These are phyloP conservation scores for Osedax frankpressi DNA, from an alignment of 2,888 invertebrate species.

Conservation along the genomic window DNA sequence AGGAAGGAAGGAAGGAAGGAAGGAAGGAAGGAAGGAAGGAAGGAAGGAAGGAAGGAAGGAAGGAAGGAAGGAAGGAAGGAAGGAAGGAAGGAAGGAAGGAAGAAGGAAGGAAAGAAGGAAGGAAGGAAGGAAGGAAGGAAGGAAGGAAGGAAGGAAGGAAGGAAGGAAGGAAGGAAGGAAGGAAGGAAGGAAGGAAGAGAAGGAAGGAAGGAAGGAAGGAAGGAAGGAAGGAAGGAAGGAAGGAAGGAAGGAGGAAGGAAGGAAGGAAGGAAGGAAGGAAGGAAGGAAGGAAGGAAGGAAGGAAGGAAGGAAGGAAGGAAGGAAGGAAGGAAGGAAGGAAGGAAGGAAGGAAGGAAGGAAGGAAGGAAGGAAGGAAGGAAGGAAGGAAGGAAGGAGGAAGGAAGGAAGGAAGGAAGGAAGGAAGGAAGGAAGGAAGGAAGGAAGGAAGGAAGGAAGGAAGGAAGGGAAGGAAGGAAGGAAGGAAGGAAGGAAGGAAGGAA, in stretches of 20 bases:
- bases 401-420: too few relatives aligned
- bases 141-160: constrained; percentile 5
- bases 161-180: constrained; percentile 19
- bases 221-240: constrained; percentile 24
- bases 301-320: too few relatives aligned
- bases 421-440: too few relatives aligned
- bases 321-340: constrained; percentile 28
- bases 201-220: constrained; percentile 27
- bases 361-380: too few relatives aligned
- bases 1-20: not conserved
- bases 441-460: too few relatives aligned
- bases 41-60: not conserved
- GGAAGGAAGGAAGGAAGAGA: constrained; percentile 26
- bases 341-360: constrained; percentile 25
- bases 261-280: constrained; percentile 17
- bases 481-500: too few relatives aligned
- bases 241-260: constrained; percentile 21
- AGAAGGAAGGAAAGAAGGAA: constrained; percentile 18
- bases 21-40: not conserved
- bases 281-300: constrained; percentile 10
- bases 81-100: not conserved
- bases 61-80: constrained; percentile 11
- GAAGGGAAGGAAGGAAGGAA: too few relatives aligned
- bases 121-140: constrained; percentile 1
- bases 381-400: too few relatives aligned